Base-by-base conservation (phyloP, 2,888 invertebrate species). In the Kuschelorhynchus macadamiae region DNA sequence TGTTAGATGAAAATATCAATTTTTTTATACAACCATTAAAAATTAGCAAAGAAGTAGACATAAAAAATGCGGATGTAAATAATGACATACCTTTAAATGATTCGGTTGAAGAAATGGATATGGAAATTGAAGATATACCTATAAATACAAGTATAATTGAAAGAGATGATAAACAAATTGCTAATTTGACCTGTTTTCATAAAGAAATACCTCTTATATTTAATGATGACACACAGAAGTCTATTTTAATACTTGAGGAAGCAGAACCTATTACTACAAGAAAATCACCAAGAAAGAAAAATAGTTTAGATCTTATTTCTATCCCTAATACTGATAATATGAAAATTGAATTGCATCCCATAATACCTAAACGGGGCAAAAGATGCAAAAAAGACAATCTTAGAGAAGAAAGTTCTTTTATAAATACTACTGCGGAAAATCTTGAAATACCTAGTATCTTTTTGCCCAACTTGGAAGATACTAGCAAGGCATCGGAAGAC, bases 71-170 rank as follows among this genome's bases (percentile, higher is more conserved):
- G 1, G n/a, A n/a, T n/a, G n/a, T n/a, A n/a, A n/a, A n/a, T n/a
- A 39, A 39, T 12, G 41, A 60, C n/a, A 21, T 25, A 52, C 8
- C 32, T n/a, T 65, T 73, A 39, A 74, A 75, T 47, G 76, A 73
- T 41, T 73, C 75, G 14, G 72, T 77, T 12, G 75, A 75, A 56
- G 77, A 76, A 71, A 76, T 77, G 74, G 78, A 78, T 33, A 78
- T 78, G 78, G 78, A 78, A 63, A 49, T 78, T n/a, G 78, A 78
- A 52, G 77, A 78, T 59, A 76, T 75, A 12, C 74, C 77, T 0
- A 65, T 76, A 12, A 74, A 68, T 21, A 61, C 71, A 4, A 74
- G 65, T 60, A 78, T 78, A 11, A 78, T 77, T 18, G 77, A 77
- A 66, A 72, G 72, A 11, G 49, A 72, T 21, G 39, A 53, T 32